These are phyloP conservation scores for Muscicapa comitata DNA, from an alignment of 2,797 vertebrate species.

Conservation along the genomic window DNA sequence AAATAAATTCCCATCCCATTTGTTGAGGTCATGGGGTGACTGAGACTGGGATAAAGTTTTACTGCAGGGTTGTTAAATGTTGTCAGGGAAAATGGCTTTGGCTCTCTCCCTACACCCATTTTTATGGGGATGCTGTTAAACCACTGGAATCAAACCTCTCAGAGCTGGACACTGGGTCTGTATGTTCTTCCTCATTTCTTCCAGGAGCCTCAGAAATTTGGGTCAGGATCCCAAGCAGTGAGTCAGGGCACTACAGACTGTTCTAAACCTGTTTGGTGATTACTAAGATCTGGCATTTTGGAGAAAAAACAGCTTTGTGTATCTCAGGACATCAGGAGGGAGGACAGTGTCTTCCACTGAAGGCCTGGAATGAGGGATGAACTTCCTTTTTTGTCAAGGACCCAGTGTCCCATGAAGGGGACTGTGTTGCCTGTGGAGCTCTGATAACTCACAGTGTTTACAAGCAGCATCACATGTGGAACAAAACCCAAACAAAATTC, in stretches of 20 bases:
- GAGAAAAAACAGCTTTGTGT: background rate
- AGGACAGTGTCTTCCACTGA: background rate
- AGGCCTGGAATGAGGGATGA: background rate
- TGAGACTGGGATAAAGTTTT: background rate
- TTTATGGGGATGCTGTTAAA: background rate
- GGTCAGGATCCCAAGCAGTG: background rate
- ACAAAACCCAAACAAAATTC: conserved; percentile 51
- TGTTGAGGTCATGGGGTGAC: background rate
- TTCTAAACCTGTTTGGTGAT: background rate
- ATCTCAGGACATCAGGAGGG: background rate
- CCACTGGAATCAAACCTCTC: background rate
- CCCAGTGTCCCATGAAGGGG: background rate
- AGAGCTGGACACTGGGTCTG: background rate
- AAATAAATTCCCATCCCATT: background rate
- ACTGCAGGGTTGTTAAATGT: background rate
- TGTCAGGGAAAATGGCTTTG: background rate
- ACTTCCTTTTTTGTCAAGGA: background rate
- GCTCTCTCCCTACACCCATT: background rate
- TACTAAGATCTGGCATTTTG: background rate
- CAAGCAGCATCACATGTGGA: background rate
- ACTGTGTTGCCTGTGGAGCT: background rate
- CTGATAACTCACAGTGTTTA: background rate
- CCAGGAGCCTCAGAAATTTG: background rate
- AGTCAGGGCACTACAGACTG: background rate
- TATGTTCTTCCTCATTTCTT: background rate